A percentile compares a stretch with the other conserved stretches of the same genome.
Conservation (phyloP, 2,113 vertebrate genomes). For the Carettochelys insculpta region DNA sequence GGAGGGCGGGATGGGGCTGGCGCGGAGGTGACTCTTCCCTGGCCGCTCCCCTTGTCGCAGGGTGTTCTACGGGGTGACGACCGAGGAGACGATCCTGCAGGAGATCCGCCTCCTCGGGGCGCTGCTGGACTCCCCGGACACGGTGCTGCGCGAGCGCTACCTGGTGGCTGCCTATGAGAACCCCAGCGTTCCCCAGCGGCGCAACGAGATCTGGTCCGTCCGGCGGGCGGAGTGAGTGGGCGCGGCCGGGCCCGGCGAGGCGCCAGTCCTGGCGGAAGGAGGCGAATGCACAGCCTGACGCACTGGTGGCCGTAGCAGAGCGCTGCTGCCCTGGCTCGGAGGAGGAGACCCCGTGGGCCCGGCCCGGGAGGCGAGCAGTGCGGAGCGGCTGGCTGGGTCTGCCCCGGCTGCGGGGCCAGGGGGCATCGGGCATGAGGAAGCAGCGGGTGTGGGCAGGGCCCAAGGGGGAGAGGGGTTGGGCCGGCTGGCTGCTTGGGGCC, state of each 20-base stretch:
- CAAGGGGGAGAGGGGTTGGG: neutral
- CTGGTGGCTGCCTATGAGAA: constrained; percentile 85
- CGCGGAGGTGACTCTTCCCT: neutral
- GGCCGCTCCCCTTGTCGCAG: constrained; percentile 54
- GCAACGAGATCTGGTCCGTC: constrained; percentile 91
- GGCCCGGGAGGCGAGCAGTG: too few species aligned
- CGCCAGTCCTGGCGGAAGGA: constrained; percentile 46
- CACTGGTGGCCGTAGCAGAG: neutral
- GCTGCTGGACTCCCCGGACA: constrained; percentile 68
- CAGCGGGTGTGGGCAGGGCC: neutral
- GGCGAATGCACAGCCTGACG: neutral
- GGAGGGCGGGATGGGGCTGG: neutral
- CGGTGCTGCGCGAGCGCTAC: constrained; percentile 70
- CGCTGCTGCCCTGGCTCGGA: neutral
- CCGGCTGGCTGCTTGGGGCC: neutral
- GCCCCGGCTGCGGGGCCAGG: too few species aligned
- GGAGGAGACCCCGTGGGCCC: too few species aligned
- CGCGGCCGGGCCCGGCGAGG: neutral
- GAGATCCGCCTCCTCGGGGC: constrained; percentile 83
- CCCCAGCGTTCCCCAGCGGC: constrained; percentile 77
- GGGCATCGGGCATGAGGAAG: neutral
- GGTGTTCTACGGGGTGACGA: constrained; percentile 83
- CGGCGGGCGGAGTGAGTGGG: constrained; percentile 42
- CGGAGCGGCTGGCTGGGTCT: too few species aligned
- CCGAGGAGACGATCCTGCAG: constrained; percentile 81